Evolutionary conservation across 2,113 vertebrate genomes (phyloP).

Genomic region (Athene cunicularia): DNA sequence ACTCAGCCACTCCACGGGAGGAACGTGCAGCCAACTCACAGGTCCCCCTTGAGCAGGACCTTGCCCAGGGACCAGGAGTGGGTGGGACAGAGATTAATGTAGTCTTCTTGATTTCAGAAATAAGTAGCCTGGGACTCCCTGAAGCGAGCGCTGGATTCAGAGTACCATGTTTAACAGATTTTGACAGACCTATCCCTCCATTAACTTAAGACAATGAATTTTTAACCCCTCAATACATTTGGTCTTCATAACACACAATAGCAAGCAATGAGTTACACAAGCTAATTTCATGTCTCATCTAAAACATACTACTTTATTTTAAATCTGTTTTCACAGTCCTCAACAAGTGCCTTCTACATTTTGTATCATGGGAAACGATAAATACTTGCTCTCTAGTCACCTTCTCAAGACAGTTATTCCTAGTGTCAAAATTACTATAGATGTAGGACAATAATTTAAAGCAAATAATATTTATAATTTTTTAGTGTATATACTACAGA

Average conservation of each 20-base stretch:
- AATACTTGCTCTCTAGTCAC: background rate
- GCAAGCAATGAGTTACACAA: background rate
- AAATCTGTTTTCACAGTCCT: background rate
- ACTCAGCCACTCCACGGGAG: background rate
- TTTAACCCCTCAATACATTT: background rate
- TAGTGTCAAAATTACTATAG: background rate
- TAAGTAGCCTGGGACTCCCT: background rate
- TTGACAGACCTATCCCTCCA: background rate
- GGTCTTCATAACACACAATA: background rate
- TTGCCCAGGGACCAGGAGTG: background rate
- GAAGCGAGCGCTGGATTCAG: background rate
- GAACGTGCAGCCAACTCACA: fast-evolving
- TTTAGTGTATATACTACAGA: background rate
- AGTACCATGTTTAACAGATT: background rate
- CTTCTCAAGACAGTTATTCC: background rate
- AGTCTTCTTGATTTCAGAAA: background rate
- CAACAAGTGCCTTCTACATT: background rate
- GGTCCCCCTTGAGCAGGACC: background rate
- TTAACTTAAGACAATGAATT: background rate
- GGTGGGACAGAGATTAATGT: fast-evolving
- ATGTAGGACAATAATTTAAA: background rate
- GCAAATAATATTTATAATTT: background rate
- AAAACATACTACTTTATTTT: background rate
- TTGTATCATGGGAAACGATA: background rate
- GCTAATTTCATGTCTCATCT: background rate